These are phyloP conservation scores for Lepeophtheirus nordmannii DNA, from an alignment of 2,888 invertebrate species.

Conservation along the genomic window DNA sequence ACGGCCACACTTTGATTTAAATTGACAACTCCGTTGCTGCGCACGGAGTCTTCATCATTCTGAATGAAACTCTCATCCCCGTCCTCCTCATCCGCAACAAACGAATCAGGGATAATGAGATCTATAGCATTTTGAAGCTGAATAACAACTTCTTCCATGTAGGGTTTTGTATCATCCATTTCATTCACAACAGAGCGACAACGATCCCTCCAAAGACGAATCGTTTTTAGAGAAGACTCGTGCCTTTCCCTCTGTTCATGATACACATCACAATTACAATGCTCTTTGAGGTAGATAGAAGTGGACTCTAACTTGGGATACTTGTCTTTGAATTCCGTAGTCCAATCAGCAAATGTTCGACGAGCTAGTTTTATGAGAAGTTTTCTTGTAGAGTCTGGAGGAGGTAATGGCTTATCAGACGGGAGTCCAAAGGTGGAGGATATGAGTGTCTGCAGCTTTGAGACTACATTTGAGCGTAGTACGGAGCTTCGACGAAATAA, in stretches of 20 bases:
- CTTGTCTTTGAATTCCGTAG: not conserved
- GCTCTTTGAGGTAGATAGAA: not conserved
- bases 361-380: not conserved
- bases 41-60: not conserved
- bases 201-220: not conserved
- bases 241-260: not conserved
- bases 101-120: not conserved
- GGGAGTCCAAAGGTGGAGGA: not conserved
- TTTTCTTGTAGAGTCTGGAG: not conserved
- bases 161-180: not conserved
- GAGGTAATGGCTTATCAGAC: not conserved
- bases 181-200: not conserved
- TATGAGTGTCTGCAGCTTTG: not conserved
- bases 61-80: not conserved
- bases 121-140: not conserved
- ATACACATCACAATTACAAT: not conserved
- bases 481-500: not conserved
- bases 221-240: not conserved
- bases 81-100: not conserved
- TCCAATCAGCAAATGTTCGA: not conserved
- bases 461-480: not conserved
- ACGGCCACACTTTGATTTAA: not conserved
- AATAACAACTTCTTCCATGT: not conserved
- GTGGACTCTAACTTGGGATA: not conserved
- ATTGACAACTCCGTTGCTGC: not conserved